Percentiles rank a stretch among this genome's conserved stretches.
phyloP scores from a whole-genome alignment of 2,113 vertebrate genomes.

The Clupea harengus region DNA sequence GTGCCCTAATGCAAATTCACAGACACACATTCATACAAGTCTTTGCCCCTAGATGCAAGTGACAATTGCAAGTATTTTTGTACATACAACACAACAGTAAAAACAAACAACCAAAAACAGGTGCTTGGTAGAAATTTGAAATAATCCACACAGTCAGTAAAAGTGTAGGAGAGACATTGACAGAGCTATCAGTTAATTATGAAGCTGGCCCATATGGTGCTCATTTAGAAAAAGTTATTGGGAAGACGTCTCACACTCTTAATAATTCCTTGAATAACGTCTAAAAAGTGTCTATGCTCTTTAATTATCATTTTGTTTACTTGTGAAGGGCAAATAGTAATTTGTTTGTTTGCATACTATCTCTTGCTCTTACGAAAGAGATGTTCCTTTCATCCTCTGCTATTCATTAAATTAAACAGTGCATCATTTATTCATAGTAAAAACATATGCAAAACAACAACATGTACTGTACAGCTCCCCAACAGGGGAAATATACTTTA shows the following conservation, averaged over 20 bases:
- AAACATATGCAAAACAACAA: slow-evolving; percentile 33
- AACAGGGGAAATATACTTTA: background rate
- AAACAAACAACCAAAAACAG: background rate
- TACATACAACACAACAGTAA: no score
- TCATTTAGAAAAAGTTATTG: background rate
- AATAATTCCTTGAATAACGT: background rate
- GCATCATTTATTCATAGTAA: slow-evolving; percentile 35
- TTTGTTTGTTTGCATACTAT: background rate
- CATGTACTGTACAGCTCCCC: background rate
- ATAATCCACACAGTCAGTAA: background rate
- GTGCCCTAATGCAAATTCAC: no score
- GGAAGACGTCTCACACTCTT: background rate
- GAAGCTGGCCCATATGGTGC: background rate
- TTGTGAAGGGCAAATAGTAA: slow-evolving; percentile 14
- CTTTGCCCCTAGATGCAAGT: no score
- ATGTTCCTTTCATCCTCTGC: slow-evolving; percentile 24
- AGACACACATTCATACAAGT: no score
- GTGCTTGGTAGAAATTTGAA: background rate
- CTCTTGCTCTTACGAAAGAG: background rate
- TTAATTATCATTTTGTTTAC: slow-evolving; percentile 24
- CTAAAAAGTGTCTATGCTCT: background rate
- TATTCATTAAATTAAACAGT: slow-evolving; percentile 33
- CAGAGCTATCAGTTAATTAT: slow-evolving; percentile 4
- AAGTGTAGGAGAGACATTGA: background rate
- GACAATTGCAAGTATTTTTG: no score